Percentiles rank a stretch among this genome's conserved stretches.
Evolutionary conservation across 2,113 vertebrate genomes (phyloP).

Genomic region (Brachionichthys hirsutus): DNA sequence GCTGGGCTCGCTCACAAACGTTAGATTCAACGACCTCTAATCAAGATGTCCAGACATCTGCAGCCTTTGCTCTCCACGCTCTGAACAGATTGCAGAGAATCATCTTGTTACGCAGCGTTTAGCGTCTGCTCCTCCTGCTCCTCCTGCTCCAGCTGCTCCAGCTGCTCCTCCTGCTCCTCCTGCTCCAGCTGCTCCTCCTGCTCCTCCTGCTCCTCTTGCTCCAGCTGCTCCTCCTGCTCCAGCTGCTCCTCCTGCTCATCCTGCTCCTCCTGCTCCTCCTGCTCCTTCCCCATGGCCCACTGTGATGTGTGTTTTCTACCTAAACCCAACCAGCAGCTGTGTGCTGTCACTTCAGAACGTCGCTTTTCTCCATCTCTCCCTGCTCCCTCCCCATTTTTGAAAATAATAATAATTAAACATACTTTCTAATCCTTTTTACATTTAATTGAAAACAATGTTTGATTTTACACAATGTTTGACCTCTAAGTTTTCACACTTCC

Average conservation of each 20-base stretch:
- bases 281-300: not conserved
- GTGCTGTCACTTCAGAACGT: not conserved
- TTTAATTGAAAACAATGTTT: conserved; percentile 4
- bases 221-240: too few species aligned
- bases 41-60: not conserved
- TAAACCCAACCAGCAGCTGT: conserved; percentile 7
- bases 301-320: conserved; percentile 18
- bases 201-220: too few species aligned
- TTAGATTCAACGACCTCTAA: not conserved
- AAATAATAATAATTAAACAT: too few species aligned
- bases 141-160: too few species aligned
- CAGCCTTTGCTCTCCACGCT: not conserved
- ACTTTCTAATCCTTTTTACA: conserved; percentile 2
- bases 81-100: conserved; percentile 5
- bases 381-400: not conserved
- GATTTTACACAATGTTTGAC: not conserved
- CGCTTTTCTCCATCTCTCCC: not conserved
- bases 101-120: conserved; percentile 9
- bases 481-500: too few species aligned
- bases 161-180: too few species aligned
- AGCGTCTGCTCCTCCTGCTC: too few species aligned
- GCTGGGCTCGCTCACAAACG: not conserved
- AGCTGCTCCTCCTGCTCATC: not conserved
- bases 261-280: not conserved
- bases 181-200: too few species aligned